phyloP scores from a whole-genome alignment of 2,113 vertebrate species.

The Myotis davidii region DNA sequence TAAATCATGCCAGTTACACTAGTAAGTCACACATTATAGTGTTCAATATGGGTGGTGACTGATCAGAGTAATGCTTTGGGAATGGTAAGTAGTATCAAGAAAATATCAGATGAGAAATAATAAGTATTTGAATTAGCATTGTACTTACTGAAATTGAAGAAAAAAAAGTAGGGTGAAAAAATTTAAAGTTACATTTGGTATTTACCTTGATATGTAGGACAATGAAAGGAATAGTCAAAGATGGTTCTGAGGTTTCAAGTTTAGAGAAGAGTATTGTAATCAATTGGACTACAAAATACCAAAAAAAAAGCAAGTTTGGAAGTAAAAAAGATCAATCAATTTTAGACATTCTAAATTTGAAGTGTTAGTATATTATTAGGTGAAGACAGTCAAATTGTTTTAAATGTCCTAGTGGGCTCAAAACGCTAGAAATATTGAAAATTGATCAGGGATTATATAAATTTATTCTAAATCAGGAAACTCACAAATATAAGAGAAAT shows the following conservation, averaged over 20 bases:
- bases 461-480: background rate
- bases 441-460: background rate
- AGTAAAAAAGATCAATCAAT: background rate
- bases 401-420: background rate
- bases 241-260: background rate
- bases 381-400: background rate
- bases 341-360: background rate
- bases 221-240: background rate
- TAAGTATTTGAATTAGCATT: background rate
- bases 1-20: background rate
- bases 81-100: background rate
- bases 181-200: background rate
- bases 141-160: background rate
- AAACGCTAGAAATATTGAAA: background rate
- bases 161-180: background rate
- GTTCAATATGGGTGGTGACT: background rate
- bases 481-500: background rate
- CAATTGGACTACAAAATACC: background rate
- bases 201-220: background rate
- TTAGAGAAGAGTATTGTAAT: background rate
- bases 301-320: background rate
- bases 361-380: background rate
- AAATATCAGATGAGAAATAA: background rate
- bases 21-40: background rate
- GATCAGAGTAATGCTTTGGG: background rate